Base-by-base conservation (phyloP, 2,888 invertebrate species). In the Slavum lentiscoides region DNA sequence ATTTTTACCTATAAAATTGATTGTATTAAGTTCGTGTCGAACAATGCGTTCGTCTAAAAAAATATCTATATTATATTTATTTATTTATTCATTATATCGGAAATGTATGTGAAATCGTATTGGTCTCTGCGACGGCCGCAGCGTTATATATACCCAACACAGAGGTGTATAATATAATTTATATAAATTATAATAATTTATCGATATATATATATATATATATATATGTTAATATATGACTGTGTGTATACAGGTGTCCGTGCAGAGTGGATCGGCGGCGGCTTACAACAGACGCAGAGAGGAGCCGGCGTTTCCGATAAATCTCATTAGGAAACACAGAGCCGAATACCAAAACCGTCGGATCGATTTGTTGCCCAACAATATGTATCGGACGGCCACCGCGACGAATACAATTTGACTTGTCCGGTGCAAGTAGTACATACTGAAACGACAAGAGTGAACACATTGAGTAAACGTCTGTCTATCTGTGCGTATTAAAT, bases 361-460 rank as follows among this genome's bases (percentile, higher is more conserved):
- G 37, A 62, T 70, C 23, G 70, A 70, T 21, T 70, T 80, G 70
- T 80, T 70, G 59, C 82, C 61, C 53, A 81, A 17, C 19, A 74
- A 55, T 61, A 82, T 62, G 53, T 69, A 69, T 19, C 74, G 58
- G 85, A 86, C 86, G 43, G 86, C 84, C 59, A 86, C 70, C 72
- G 85, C 82, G 69, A 86, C 84, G 21, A 85, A 83, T 74, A 86
- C 83, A 82, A 86, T 82, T 82, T 86, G 86, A 80, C 85, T 85
- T 61, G 85, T 84, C 82, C 85, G 85, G 82, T 87, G 86, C 80
- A 87, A 83, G 84, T 85, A 85, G 83, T 85, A 86, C 85, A 86
- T 85, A 82, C 86, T 86, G 84, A 15, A 82, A 61, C 21, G 3
- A 23, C 15, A 43, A 43, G 9, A 30, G 30, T 30, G 4, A 30